Evolutionary conservation across 2,113 vertebrate genomes (phyloP).

Genomic region (Elachura formosa): DNA sequence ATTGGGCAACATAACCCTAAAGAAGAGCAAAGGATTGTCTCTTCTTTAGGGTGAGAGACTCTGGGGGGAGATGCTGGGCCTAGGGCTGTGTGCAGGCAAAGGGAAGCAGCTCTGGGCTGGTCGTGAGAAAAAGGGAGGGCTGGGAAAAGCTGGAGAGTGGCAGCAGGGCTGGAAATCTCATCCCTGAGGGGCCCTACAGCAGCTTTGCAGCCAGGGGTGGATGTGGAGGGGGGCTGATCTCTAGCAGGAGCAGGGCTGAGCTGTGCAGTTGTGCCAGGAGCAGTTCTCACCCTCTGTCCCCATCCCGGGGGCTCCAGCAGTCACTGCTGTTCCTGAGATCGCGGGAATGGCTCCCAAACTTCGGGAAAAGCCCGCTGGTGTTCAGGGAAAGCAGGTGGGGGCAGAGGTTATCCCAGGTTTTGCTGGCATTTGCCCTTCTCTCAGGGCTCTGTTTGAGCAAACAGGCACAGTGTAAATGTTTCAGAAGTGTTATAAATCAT

Average conservation of each 20-base stretch:
- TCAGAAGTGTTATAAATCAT: too few species aligned
- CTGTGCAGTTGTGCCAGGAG: neutral
- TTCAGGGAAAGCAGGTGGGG: neutral
- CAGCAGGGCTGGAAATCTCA: neutral
- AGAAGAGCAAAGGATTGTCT: neutral
- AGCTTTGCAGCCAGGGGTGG: neutral
- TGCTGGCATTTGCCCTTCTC: neutral
- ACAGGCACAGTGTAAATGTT: neutral
- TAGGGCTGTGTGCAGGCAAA: neutral
- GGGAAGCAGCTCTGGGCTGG: neutral
- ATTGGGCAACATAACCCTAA: neutral
- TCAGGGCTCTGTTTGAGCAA: neutral
- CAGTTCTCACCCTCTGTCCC: neutral
- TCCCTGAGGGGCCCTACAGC: neutral
- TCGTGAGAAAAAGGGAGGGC: neutral
- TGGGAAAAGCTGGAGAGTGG: neutral
- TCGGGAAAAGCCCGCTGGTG: neutral
- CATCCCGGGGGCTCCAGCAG: neutral
- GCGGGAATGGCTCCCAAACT: neutral
- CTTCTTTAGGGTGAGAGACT: neutral
- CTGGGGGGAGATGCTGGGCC: neutral
- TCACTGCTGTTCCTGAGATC: neutral
- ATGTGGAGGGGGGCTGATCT: neutral
- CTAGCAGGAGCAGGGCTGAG: neutral
- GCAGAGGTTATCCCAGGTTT: neutral